Base-by-base conservation (phyloP, 1,140 invertebrate species). In the Aculops lycopersici region DNA sequence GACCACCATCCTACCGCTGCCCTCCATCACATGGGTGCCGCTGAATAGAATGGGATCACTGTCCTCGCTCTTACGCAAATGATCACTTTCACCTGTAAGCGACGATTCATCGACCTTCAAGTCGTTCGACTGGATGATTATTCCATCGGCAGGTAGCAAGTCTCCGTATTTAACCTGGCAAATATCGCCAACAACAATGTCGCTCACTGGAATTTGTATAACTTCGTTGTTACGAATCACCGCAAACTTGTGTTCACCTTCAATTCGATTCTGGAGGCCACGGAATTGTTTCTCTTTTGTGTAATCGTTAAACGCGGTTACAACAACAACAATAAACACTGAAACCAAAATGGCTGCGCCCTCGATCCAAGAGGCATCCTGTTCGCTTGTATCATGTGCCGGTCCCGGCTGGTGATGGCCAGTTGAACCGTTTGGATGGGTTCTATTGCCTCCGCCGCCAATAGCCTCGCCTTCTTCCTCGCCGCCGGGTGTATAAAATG, bases 21-120 rank as follows among this genome's bases (percentile, higher is more conserved):
- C 92, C 61, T 98, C 92, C 92, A 98, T 98, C 37, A 98, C 86
- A 62, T 98, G 88, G 40, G 90, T 98, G 49, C 88, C 86, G 53
- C 88, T 95, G 50, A 95, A 68, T 50, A 97, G 70, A 72, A 94
- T 84, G 21, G 86, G 84, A 68, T 95, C 86, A 53, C 66, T 70
- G 38, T 65, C 56, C 58, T 79, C 73, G 41, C 83, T 80, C 58
- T 97, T 98, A 60, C 90, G 94, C 20, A 97, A 88, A 67, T 94
- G 84, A 65, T 97, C 90, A 12, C 86, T 95, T 66, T 97, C 90
- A 49, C 90, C 90, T 47, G 90, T 97, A 48, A 98, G 64, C 49
- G 86, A 94, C 42, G 84, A 94, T 61, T 97, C 90, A 61, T 97
- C 90, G 49, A 90, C 55, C 71, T 95, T 97, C 47, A 98, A 66